A percentile compares a stretch with the other conserved stretches of the same genome.
Evolutionary conservation across 1,140 invertebrate species (phyloP).

Genomic region (Eupeodes corollae): DNA sequence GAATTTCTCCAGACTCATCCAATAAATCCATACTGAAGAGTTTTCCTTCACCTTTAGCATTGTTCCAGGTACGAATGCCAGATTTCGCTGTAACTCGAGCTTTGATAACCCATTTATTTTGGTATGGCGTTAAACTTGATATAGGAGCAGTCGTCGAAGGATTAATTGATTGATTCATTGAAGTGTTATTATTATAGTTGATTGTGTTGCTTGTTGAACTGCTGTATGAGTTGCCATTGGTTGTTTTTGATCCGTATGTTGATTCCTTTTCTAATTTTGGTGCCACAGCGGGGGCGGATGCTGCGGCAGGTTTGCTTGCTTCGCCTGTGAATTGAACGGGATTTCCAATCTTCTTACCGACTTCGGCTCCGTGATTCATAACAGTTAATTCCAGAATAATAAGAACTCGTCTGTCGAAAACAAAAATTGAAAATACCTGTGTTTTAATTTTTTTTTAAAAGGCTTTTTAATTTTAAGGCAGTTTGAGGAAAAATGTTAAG

Average conservation of each 20-base stretch:
- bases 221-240: conserved; percentile 12
- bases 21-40: conserved; percentile 86
- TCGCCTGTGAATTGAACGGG: conserved; percentile 46
- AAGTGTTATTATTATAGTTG: conserved; percentile 13
- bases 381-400: conserved; percentile 71
- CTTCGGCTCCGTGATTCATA: conserved; percentile 53
- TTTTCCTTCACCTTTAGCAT: conserved; percentile 84
- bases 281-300: conserved; percentile 12
- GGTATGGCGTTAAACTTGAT: conserved; percentile 73
- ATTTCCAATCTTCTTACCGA: conserved; percentile 66
- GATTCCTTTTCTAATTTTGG: not conserved
- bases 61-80: conserved; percentile 75
- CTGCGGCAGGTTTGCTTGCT: conserved; percentile 10
- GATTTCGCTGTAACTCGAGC: conserved; percentile 80
- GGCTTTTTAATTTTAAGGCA: too few relatives aligned
- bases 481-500: too few relatives aligned
- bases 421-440: not conserved
- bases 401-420: conserved; percentile 56
- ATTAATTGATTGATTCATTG: conserved; percentile 20
- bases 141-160: conserved; percentile 56
- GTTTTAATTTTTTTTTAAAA: too few relatives aligned
- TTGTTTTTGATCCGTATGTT: conserved; percentile 12
- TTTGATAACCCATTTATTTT: conserved; percentile 89
- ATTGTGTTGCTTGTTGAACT: conserved; percentile 16
- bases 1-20: conserved; percentile 90